phyloP scores from a whole-genome alignment of 2,888 invertebrate genomes.

The Euzophera pinguis region DNA sequence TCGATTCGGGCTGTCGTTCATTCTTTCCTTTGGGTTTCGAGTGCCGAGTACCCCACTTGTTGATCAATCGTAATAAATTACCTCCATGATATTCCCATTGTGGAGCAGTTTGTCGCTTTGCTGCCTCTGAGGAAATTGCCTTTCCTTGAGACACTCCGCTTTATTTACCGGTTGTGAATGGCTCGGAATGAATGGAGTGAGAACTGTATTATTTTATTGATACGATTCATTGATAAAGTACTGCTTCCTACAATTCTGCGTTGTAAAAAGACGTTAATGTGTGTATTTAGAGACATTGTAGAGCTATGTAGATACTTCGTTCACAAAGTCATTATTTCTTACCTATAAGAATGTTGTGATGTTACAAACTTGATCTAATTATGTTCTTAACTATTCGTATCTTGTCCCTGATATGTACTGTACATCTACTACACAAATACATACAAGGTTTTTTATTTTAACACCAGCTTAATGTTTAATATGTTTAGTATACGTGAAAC shows the following conservation, averaged over 20 bases:
- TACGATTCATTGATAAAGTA: conserved; percentile 9
- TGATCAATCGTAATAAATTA: conserved; percentile 79
- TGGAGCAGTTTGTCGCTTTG: conserved; percentile 76
- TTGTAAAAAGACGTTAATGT: not conserved
- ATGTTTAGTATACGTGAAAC: too few relatives aligned
- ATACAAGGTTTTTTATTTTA: too few relatives aligned
- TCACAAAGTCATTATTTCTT: not conserved
- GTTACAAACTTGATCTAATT: not conserved
- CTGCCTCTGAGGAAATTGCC: conserved; percentile 72
- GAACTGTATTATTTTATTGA: conserved; percentile 13
- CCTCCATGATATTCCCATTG: conserved; percentile 77
- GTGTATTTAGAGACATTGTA: not conserved
- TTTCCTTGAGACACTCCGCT: conserved; percentile 66
- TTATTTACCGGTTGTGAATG: conserved; percentile 54
- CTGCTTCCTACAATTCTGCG: not conserved
- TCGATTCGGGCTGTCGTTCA: conserved; percentile 48
- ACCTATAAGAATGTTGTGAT: too few relatives aligned
- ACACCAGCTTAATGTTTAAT: too few relatives aligned
- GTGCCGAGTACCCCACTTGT: conserved; percentile 65
- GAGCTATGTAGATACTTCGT: not conserved
- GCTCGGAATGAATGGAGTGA: conserved; percentile 13
- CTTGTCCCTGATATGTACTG: too few relatives aligned
- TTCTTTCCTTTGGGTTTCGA: conserved; percentile 60
- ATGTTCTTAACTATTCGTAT: conserved; percentile 14
- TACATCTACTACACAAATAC: too few relatives aligned